phyloP scores from a whole-genome alignment of 2,797 vertebrate species.

The Notamacropus eugenii region DNA sequence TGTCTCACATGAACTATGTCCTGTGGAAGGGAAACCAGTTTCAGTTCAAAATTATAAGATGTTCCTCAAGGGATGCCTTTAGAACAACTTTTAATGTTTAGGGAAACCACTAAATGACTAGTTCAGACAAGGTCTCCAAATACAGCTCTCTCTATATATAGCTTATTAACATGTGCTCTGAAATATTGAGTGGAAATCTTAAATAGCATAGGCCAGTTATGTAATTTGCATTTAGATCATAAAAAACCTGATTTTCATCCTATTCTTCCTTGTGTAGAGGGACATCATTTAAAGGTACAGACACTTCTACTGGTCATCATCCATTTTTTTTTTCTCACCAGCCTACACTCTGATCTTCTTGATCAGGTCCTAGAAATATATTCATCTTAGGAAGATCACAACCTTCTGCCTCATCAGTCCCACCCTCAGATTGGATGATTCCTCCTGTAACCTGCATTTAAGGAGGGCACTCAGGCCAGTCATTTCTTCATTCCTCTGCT shows the following conservation, averaged over 20 bases:
- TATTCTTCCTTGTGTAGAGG: not conserved
- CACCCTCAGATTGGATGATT: not conserved
- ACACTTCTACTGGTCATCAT: not conserved
- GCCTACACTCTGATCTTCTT: not conserved
- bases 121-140: not conserved
- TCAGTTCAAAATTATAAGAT: not conserved
- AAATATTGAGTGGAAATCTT: not conserved
- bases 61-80: not conserved
- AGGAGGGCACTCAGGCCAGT: not conserved
- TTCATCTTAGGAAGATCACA: not conserved
- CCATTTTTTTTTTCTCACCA: not conserved
- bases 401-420: not conserved
- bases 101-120: not conserved
- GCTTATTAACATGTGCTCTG: not conserved
- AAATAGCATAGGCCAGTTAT: not conserved
- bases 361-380: not conserved
- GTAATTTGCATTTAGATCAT: not conserved
- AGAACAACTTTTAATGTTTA: not conserved
- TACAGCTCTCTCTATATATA: not conserved
- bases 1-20: not conserved
- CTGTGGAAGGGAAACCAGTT: not conserved
- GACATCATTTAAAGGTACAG: not conserved
- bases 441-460: not conserved
- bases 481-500: not conserved
- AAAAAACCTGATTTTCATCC: not conserved